Base-by-base conservation (phyloP, 2,113 vertebrate species). In the Alethe castanea region DNA sequence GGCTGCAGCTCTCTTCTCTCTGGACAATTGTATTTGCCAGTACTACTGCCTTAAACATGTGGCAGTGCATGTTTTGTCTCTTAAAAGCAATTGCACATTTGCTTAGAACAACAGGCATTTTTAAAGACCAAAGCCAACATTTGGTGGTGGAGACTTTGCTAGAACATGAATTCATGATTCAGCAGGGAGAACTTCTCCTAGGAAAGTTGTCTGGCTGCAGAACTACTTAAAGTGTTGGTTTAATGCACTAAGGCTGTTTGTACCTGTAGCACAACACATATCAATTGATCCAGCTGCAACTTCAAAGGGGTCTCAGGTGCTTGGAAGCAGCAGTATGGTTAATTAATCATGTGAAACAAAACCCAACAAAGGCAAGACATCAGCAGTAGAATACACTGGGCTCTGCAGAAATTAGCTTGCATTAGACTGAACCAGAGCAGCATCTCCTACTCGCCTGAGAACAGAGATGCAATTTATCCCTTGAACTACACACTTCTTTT, bases 331-430 rank as follows among this genome's bases (percentile, higher is more conserved):
- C 42, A 70, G 59, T 47, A 36, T 64, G 67, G 52, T 73, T 94
- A 93, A 96, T 95, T 93, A 96, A 95, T 88, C 86, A 92, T 90
- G 79, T 66, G 93, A 94, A 91, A 9, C 42, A 80, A 93, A 95
- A 70, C 54, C 71, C 81, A 69, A 26, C 87, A 94, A 69, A 94
- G 64, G 64, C 72, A 94, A 85, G 59, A 40, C 38, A 80, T 11
- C 66, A 38, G 56, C 36, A 50, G 40, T 2, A 33, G 19, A 56
- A 52, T 42, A 54, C 3, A n/a, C 7, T 2, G 33, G 42, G 71
- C 56, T 80, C 47, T 86, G 56, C 50, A 86, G 74, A 78, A 92
- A 95, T 86, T 35, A 80, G 67, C 59, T 91, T 71, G 62, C 85
- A 88, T 88, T 86, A 88, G 64, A 70, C 23, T 74, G 90, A 74